Evolutionary conservation across 2,113 vertebrate genomes (phyloP), one percentile per base, ranked within the genome.

Genomic region (Megaceryle torquata): DNA sequence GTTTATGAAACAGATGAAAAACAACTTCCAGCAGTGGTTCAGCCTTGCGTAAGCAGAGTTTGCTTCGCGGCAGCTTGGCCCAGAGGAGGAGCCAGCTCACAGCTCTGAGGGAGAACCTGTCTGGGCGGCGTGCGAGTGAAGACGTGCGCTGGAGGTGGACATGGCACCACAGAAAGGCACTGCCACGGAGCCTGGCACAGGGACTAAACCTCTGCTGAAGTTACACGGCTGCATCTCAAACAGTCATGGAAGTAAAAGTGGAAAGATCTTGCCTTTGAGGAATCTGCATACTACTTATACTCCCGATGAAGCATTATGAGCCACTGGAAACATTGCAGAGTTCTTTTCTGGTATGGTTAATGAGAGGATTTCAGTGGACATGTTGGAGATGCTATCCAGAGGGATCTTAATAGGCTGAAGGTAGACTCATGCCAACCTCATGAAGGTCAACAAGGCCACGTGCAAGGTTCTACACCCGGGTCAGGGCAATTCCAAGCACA

Each of bases 101-200:
- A 86, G 56, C 70, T 35, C 6, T 6, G 63, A 50, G 65, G 71
- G 29, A 35, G 57, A 96, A 96, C 96, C 96, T 64, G 96, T 88
- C 81, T 0, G 72, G 86, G 28, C 57, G 69, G 90, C 1, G 9
- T 29, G 46, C 26, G 0, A 59, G 72, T 53, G 3, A 53, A 37
- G 25, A 59, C 6, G 3, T 28, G 91, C 5, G 5, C 44, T 37
- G 63, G 29, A 46, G 56, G 65, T 48, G 86, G 93, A 83, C 78
- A 83, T 25, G 6, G 61, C 50, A 41, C 80, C 63, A 4, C 46
- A 39, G 71, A 67, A 69, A 81, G 67, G 48, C 35, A 20, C 17
- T 17, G 15, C 26, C n/a, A 11, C 33, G 14, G 9, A 48, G 53
- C n/a, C 44, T 46, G 59, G 19, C 67, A 37, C 60, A 6, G 19